Base-by-base conservation (phyloP, 2,797 vertebrate genomes). In the Melopsittacus undulatus region DNA sequence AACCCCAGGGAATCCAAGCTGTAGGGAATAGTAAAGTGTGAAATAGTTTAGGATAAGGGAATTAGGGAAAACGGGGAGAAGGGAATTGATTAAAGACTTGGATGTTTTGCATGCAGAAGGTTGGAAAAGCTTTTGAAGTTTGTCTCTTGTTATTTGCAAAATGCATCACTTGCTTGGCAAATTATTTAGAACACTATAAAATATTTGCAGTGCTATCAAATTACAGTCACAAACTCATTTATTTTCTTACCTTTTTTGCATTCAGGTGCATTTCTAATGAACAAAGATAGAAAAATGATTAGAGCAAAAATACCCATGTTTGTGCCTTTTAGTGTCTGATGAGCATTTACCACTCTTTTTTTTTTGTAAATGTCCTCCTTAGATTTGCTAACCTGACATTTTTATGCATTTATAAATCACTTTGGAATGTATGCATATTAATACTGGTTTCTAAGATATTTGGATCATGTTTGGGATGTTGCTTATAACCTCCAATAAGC, bases 101-200 rank as follows among this genome's bases (percentile, higher is more conserved):
- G 17, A 56, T 69, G 32, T 45, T 82, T 92, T 90, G 68, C 43
- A 75, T 2, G 4, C 69, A 77, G 72, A 89, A 48, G 49, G 19
- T n/a, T 92, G 68, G n/a, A 73, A 95, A 94, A 92, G 12, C 68
- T 87, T 93, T 94, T 92, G 75, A 94, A 83, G 56, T 90, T 81
- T 91, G 52, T 78, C 87, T 95, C 67, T 92, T 89, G 92, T 36
- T 91, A 52, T 89, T 96, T 89, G 76, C 64, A 95, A 52, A 5
- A 7, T 70, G 27, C 4, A 1, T 93, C 78, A 83, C 56, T 92
- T 82, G 36, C 56, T 73, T 89, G 81, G 75, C 70, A 92, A 78
- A 89, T 94, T 83, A 83, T 93, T 92, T 83, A 87, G 63, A 68
- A 49, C 20, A 15, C 12, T 69, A 7, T 83, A 57, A 89, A 93